These are phyloP conservation scores for Otus scops DNA, from an alignment of 2,797 vertebrate species.

Conservation along the genomic window DNA sequence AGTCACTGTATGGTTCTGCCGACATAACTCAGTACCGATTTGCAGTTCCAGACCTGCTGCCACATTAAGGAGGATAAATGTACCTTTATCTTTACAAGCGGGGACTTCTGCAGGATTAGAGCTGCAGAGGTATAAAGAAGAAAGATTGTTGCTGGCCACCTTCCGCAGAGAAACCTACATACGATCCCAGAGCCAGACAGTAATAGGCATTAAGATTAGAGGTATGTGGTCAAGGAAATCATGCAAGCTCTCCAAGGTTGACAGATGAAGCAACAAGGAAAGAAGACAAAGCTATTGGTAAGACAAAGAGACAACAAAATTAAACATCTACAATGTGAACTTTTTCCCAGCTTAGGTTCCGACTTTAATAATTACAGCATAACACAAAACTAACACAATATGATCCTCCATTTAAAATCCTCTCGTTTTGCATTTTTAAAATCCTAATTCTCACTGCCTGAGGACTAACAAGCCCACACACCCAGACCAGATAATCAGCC, in stretches of 20 bases:
- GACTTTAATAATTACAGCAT: neutral
- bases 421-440: neutral
- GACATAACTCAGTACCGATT: neutral
- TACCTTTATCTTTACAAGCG: neutral
- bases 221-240: neutral
- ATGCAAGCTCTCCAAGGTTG: neutral
- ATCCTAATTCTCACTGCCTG: neutral
- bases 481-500: neutral
- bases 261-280: neutral
- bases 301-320: neutral
- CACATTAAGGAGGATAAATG: conserved; percentile 9
- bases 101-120: neutral
- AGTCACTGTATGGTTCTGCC: neutral
- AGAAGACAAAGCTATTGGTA: neutral
- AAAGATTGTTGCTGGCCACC: neutral
- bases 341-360: neutral
- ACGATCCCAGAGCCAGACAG: neutral
- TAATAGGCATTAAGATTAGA: neutral
- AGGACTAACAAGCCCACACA: neutral
- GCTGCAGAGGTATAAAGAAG: neutral
- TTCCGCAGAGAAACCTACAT: neutral
- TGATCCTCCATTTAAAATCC: neutral
- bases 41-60: neutral
- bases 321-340: neutral
- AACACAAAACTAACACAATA: neutral